Conservation (phyloP, 2,113 vertebrate species). For the Arenaria interpres region DNA sequence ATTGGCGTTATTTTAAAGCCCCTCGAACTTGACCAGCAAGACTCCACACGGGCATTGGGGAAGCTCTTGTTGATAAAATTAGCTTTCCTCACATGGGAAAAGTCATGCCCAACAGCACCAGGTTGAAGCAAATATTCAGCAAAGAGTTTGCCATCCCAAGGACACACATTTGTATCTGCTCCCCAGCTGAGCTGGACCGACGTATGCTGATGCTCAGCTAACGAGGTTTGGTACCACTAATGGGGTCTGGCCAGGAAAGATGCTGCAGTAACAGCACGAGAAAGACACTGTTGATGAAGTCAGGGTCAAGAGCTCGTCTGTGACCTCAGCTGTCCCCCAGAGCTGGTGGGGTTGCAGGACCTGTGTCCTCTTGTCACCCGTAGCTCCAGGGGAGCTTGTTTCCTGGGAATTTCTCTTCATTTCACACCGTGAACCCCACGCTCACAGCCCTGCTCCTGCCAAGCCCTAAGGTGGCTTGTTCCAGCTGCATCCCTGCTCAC, state of each 20-base stretch:
- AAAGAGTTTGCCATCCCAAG: not conserved
- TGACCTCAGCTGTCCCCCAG: not conserved
- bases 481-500: not conserved
- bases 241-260: not conserved
- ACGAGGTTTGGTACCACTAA: not conserved
- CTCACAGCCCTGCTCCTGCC: not conserved
- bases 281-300: fast-evolving
- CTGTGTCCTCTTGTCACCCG: not conserved
- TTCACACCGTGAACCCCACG: not conserved
- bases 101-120: not conserved
- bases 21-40: not conserved
- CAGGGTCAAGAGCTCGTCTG: not conserved
- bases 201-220: not conserved
- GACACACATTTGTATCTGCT: not conserved
- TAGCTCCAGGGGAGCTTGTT: fast-evolving
- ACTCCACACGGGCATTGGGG: fast-evolving
- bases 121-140: not conserved
- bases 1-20: not conserved
- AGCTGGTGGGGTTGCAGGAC: not conserved
- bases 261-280: not conserved
- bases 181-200: not conserved
- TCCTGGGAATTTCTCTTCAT: not conserved
- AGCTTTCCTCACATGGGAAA: fast-evolving
- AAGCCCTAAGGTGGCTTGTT: fast-evolving
- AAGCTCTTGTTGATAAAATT: not conserved